A percentile compares a stretch with the other conserved stretches of the same genome.
Conservation (phyloP, 1,140 invertebrate genomes). For the Tribolium castaneum region DNA sequence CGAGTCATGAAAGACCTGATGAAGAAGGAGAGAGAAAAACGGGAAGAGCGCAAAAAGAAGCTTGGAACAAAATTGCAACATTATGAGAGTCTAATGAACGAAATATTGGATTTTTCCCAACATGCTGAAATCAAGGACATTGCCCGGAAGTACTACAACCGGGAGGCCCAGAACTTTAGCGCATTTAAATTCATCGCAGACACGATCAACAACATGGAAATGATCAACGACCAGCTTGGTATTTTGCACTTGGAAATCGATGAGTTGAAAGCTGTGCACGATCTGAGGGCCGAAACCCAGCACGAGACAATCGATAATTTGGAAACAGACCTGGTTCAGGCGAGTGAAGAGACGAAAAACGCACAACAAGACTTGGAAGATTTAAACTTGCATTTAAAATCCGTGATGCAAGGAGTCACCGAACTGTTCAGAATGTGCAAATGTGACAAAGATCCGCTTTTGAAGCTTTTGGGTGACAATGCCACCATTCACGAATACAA, state of each 20-base stretch:
- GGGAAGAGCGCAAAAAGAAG: slow-evolving; percentile 72
- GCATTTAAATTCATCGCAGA: slow-evolving; percentile 94
- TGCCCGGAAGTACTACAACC: slow-evolving; percentile 81
- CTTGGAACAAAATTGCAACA: slow-evolving; percentile 74
- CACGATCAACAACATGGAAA: slow-evolving; percentile 86
- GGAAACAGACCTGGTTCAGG: slow-evolving; percentile 61
- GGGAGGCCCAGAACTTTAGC: slow-evolving; percentile 92
- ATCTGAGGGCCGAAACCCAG: slow-evolving; percentile 65
- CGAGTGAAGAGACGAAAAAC: slow-evolving; percentile 61
- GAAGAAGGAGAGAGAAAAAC: slow-evolving; percentile 74
- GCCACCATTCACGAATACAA: slow-evolving; percentile 75
- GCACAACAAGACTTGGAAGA: slow-evolving; percentile 67
- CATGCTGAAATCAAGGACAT: slow-evolving; percentile 78
- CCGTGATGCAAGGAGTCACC: slow-evolving; percentile 69
- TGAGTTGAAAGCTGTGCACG: slow-evolving; percentile 64
- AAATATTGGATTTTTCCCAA: slow-evolving; percentile 68
- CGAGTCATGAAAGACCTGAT: slow-evolving; percentile 80
- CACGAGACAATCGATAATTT: slow-evolving; percentile 66
- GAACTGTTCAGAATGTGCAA: slow-evolving; percentile 71
- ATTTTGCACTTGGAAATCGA: slow-evolving; percentile 48
- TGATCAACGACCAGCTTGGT: slow-evolving; percentile 58
- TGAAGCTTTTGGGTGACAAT: slow-evolving; percentile 64
- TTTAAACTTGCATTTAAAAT: slow-evolving; percentile 66
- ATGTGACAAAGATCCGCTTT: slow-evolving; percentile 74
- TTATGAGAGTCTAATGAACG: slow-evolving; percentile 80